Conservation (phyloP, 2,113 vertebrate genomes). For the Herpetotheres cachinnans region DNA sequence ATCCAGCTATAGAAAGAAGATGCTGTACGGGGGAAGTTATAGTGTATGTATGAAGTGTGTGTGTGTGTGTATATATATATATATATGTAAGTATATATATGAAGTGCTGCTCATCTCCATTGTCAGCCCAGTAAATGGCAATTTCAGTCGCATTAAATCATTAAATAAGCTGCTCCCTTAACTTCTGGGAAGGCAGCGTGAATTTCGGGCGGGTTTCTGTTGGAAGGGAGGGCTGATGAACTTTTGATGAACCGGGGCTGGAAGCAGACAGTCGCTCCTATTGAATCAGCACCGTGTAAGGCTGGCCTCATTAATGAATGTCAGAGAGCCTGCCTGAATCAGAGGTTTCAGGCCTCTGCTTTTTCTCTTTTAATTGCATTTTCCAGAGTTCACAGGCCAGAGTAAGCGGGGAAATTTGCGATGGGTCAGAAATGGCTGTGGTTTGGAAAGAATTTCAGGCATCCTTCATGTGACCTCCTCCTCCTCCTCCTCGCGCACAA, state of each 20-base stretch:
- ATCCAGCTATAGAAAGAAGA: background rate
- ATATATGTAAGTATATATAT: no score
- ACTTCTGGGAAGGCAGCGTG: background rate
- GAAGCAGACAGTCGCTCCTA: slow-evolving; percentile 42
- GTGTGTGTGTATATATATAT: no score
- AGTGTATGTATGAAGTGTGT: no score
- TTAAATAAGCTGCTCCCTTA: background rate
- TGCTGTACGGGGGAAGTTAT: background rate
- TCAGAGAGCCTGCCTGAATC: slow-evolving; percentile 1
- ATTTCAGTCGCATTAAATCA: background rate
- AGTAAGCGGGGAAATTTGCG: slow-evolving; percentile 48
- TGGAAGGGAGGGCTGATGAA: slow-evolving; percentile 43
- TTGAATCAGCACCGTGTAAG: slow-evolving; percentile 39
- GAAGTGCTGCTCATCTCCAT: background rate
- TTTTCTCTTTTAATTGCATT: slow-evolving; percentile 61
- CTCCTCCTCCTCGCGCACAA: slow-evolving; percentile 53
- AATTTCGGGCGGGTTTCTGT: background rate
- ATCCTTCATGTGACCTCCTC: slow-evolving; percentile 63
- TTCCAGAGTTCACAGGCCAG: slow-evolving; percentile 52
- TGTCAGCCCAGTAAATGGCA: background rate
- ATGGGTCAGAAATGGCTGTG: slow-evolving; percentile 60
- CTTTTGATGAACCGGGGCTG: slow-evolving; percentile 39
- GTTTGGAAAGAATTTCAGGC: slow-evolving; percentile 76
- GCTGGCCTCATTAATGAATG: slow-evolving; percentile 46
- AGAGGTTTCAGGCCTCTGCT: slow-evolving; percentile 39